These are phyloP conservation scores for Centropus unirufus DNA, from an alignment of 2,113 vertebrate genomes.

Conservation along the genomic window DNA sequence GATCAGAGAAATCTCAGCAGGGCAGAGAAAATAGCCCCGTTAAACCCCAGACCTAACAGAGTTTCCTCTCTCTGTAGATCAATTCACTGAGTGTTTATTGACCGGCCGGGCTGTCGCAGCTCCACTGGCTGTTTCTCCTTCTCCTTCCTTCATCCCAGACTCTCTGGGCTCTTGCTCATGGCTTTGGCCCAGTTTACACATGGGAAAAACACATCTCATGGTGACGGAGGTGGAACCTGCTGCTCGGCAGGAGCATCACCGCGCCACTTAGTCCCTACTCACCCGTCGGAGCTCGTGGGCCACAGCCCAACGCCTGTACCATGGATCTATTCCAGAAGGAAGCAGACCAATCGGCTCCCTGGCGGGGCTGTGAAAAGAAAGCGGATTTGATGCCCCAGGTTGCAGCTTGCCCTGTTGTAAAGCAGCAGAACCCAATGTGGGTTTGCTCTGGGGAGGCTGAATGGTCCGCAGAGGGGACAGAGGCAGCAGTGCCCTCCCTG, in stretches of 20 bases:
- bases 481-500: not conserved
- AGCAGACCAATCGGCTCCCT: not conserved
- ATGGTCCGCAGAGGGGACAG: not conserved
- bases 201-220: not conserved
- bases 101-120: not conserved
- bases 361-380: not conserved
- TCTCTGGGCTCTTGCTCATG: not conserved
- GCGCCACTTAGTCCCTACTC: not conserved
- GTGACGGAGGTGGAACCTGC: not conserved
- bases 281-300: accelerated
- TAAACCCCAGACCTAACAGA: not conserved
- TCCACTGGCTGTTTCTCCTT: not conserved
- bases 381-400: not conserved
- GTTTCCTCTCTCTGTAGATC: not conserved
- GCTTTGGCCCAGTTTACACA: not conserved
- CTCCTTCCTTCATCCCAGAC: not conserved
- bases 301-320: not conserved
- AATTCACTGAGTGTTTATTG: not conserved
- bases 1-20: not conserved
- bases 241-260: not conserved
- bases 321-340: accelerated
- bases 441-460: not conserved
- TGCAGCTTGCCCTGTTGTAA: not conserved
- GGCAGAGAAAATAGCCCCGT: constrained; percentile 24
- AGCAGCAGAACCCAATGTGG: not conserved